phyloP scores from a whole-genome alignment of 2,888 invertebrate genomes.

The Adineta ricciae region DNA sequence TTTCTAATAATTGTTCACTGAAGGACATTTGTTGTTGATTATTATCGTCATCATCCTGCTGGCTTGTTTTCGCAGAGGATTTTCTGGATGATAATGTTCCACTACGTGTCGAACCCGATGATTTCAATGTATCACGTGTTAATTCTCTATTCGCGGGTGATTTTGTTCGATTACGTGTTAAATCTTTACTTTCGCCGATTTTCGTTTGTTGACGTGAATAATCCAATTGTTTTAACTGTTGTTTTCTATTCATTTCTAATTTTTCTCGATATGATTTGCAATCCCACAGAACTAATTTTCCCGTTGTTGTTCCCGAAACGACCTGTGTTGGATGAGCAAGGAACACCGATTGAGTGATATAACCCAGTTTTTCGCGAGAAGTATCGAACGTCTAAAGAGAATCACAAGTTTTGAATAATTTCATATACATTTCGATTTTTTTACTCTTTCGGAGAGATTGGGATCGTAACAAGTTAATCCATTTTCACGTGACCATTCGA shows the following conservation, averaged over 20 bases:
- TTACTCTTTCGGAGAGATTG: slow-evolving; percentile 14
- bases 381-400: not conserved
- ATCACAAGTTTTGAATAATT: too few species aligned
- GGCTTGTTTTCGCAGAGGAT: not conserved
- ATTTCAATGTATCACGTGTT: not conserved
- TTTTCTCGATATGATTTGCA: not conserved
- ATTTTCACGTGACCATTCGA: slow-evolving; percentile 42
- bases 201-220: not conserved
- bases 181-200: not conserved
- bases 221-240: not conserved
- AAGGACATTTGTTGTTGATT: not conserved
- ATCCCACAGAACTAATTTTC: slow-evolving; percentile 50
- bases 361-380: slow-evolving; percentile 14
- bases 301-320: slow-evolving; percentile 49
- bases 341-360: slow-evolving; percentile 13
- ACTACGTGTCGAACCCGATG: not conserved
- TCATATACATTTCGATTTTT: too few species aligned
- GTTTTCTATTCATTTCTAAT: not conserved
- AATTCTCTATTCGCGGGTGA: not conserved
- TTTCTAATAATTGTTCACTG: not conserved
- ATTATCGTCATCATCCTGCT: not conserved
- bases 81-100: not conserved
- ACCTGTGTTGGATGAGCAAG: not conserved
- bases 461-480: slow-evolving; percentile 26
- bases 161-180: not conserved